phyloP scores from a whole-genome alignment of 2,113 vertebrate species.

The Pungitius pungitius region DNA sequence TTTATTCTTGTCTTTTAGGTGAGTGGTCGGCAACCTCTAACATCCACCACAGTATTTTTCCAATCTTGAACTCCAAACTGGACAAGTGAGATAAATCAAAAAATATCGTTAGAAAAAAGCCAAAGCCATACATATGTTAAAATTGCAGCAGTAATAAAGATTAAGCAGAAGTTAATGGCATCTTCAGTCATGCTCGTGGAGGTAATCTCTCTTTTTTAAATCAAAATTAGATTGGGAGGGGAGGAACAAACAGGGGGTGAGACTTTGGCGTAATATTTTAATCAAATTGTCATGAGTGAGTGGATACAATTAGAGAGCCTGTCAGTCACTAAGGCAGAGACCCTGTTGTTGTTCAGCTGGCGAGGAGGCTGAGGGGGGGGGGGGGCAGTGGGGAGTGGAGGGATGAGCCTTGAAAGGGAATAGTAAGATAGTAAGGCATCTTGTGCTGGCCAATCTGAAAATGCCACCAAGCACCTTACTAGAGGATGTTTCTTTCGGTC shows the following conservation, averaged over 20 bases:
- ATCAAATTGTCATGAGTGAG: constrained; percentile 99
- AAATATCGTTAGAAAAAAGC: constrained; percentile 71
- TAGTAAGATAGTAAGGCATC: constrained; percentile 16
- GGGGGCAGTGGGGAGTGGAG: neutral
- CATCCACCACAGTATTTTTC: constrained; percentile 13
- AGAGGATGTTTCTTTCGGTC: neutral
- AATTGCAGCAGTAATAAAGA: constrained; percentile 96
- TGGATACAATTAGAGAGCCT: constrained; percentile 99
- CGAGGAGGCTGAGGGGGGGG: constrained; percentile 65
- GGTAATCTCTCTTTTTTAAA: constrained; percentile 98
- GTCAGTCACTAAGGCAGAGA: constrained; percentile 92
- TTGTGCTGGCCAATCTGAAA: constrained; percentile 72
- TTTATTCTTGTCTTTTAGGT: constrained; percentile 1
- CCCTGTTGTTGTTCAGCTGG: constrained; percentile 89
- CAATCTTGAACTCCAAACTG: constrained; percentile 68
- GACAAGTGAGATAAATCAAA: constrained; percentile 50
- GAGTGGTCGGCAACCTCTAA: constrained; percentile 53
- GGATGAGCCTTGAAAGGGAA: neutral
- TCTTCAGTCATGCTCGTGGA: constrained; percentile 96
- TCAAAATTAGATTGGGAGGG: constrained; percentile 99
- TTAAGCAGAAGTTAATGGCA: constrained; percentile 99
- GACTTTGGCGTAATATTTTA: constrained; percentile 99
- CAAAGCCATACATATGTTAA: constrained; percentile 96
- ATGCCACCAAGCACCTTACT: neutral
- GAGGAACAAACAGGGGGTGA: constrained; percentile 98